These are phyloP conservation scores for Polymixis lichenea DNA, from an alignment of 2,888 invertebrate species.

Conservation along the genomic window DNA sequence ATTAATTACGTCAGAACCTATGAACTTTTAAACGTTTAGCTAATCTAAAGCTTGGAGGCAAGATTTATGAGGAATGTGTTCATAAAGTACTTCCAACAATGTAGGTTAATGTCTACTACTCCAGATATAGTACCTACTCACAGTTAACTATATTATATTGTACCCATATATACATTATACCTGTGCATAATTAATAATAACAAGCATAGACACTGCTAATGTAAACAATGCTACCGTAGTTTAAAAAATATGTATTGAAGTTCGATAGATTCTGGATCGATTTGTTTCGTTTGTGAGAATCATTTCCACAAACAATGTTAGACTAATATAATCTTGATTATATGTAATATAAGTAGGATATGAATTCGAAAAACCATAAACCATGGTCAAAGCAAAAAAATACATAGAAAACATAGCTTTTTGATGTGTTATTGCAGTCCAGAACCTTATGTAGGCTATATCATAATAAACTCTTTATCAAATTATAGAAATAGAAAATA, in stretches of 20 bases:
- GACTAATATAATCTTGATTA: neutral
- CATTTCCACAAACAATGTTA: slow-evolving; percentile 11
- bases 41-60: slow-evolving; percentile 57
- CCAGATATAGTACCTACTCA: slow-evolving; percentile 58
- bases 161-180: slow-evolving; percentile 30
- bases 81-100: slow-evolving; percentile 62
- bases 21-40: slow-evolving; percentile 52
- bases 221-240: neutral
- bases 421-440: neutral
- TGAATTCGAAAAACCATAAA: neutral
- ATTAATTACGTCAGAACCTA: slow-evolving; percentile 49
- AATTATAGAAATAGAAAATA: neutral
- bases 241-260: neutral
- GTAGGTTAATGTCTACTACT: slow-evolving; percentile 76
- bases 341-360: neutral
- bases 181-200: slow-evolving; percentile 42
- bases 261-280: neutral
- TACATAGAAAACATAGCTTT: neutral
- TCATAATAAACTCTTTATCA: neutral
- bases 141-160: slow-evolving; percentile 35
- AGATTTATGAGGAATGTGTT: slow-evolving; percentile 65
- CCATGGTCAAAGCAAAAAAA: neutral
- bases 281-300: slow-evolving; percentile 11
- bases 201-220: slow-evolving; percentile 12
- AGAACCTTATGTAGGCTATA: neutral